These are phyloP conservation scores for Cacajao melanocephalus DNA, from an alignment of 2,797 vertebrate species.

Conservation along the genomic window DNA sequence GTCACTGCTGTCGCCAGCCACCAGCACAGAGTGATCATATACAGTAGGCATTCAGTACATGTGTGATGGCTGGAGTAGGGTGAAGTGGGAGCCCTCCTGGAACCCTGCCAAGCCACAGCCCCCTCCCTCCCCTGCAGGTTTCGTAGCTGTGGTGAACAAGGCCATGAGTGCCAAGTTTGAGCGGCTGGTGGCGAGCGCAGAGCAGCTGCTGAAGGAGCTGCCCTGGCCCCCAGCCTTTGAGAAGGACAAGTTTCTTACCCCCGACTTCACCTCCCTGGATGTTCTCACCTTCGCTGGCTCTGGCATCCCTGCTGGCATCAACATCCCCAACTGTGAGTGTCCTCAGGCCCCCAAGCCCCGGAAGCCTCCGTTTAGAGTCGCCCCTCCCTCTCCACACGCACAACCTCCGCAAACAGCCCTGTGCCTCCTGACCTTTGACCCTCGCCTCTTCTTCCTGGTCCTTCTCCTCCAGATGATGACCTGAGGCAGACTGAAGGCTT, in stretches of 20 bases:
- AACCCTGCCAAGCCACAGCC: neutral
- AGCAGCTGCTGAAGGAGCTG: slow-evolving; percentile 90
- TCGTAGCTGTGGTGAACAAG: slow-evolving; percentile 95
- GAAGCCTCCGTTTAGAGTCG: accelerated
- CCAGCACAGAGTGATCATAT: neutral
- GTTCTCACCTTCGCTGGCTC: slow-evolving; percentile 95
- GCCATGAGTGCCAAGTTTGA: slow-evolving; percentile 94
- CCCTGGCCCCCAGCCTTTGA: slow-evolving; percentile 93
- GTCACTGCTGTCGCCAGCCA: neutral
- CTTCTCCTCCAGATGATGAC: slow-evolving; percentile 88
- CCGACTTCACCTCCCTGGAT: slow-evolving; percentile 95
- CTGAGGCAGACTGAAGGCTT: slow-evolving; percentile 94
- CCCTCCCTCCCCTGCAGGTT: slow-evolving; percentile 83
- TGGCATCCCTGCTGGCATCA: slow-evolving; percentile 95
- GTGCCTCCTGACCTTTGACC: neutral
- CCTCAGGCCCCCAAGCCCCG: accelerated
- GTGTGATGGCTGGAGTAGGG: too few relatives aligned
- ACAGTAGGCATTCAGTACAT: neutral
- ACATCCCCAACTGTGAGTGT: slow-evolving; percentile 94
- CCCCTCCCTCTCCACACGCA: too few relatives aligned
- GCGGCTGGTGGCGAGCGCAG: slow-evolving; percentile 90
- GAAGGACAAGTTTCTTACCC: slow-evolving; percentile 94
- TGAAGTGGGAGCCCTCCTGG: neutral
- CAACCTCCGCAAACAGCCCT: neutral
- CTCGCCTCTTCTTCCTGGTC: neutral